Evolutionary conservation across 2,888 invertebrate genomes (phyloP).

Genomic region (Amblyjoppa fuscipennis): DNA sequence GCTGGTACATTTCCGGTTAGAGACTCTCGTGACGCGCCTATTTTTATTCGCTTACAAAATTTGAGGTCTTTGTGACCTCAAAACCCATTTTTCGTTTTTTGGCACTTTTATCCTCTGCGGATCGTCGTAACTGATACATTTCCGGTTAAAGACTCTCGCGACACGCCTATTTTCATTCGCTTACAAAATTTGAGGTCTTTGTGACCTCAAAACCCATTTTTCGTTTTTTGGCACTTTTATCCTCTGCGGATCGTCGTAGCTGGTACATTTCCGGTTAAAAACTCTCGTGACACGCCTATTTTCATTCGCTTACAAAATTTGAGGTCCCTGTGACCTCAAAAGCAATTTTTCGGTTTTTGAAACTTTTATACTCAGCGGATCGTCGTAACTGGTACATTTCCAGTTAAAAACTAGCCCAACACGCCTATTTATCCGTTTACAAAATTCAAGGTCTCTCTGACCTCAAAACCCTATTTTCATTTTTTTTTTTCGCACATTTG

Average conservation of each 20-base stretch:
- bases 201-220: too few relatives aligned
- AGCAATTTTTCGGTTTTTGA: too few relatives aligned
- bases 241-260: too few relatives aligned
- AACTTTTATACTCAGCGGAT: too few relatives aligned
- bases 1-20: too few relatives aligned
- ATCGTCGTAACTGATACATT: not conserved
- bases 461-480: not conserved
- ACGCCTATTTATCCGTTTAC: not conserved
- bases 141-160: too few relatives aligned
- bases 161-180: not conserved
- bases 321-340: not conserved
- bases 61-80: not conserved
- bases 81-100: too few relatives aligned
- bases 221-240: not conserved
- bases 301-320: not conserved
- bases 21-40: too few relatives aligned
- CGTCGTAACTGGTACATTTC: not conserved
- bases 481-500: too few relatives aligned
- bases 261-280: not conserved
- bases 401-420: not conserved
- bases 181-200: not conserved
- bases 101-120: not conserved
- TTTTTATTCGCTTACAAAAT: not conserved
- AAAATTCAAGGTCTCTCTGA: not conserved
- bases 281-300: not conserved